Base-by-base conservation (phyloP, 1,140 invertebrate species). In the Megalonaias nervosa region DNA sequence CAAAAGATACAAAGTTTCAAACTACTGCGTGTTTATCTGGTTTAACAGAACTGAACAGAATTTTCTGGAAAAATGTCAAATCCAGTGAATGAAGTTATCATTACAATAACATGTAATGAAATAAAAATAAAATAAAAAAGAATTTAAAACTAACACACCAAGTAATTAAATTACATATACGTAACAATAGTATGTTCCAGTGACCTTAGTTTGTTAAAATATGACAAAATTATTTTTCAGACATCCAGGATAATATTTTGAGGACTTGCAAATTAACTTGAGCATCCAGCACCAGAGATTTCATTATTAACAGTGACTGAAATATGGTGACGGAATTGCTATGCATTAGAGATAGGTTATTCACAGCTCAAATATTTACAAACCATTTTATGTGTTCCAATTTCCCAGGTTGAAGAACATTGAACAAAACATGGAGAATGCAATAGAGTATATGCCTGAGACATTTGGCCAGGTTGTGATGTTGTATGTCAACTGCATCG, bases 361-460 rank as follows among this genome's bases (percentile, higher is more conserved):
- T 62, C 19, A n/a, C 6, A n/a, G 60, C 23, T 62, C 23, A 23
- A 11, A 9, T 14, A 23, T 62, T 62, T 62, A 23, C 11, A 62
- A 23, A 62, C 60, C 17, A 67, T 19, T 19, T 26, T 67, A 19
- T 17, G 19, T 31, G 38, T 64, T 68, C 26, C 26, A 23, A 23
- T 75, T 81, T 67, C 83, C 5, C 74, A 89, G 91, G 67, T 95
- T 97, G 86, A 97, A 98, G 88, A 99, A 99, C 90, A 98, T 99
- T 76, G 97, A 99, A 92, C 96, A 96, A 0, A 99, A 99, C 89
- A 99, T 99, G 98, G 97, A 99, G 87, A 97, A 97, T 1, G 98
- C 98, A 1, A 98, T 99, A 94, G 98, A 99, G 88, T 97, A 97
- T 89, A 97, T 98, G 92, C 98, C 98, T 0, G 98, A 99, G 90